Percentiles rank a stretch among this genome's conserved stretches.
These are phyloP conservation scores for Colletes collaris DNA, from an alignment of 2,888 invertebrate species.

Conservation along the genomic window DNA sequence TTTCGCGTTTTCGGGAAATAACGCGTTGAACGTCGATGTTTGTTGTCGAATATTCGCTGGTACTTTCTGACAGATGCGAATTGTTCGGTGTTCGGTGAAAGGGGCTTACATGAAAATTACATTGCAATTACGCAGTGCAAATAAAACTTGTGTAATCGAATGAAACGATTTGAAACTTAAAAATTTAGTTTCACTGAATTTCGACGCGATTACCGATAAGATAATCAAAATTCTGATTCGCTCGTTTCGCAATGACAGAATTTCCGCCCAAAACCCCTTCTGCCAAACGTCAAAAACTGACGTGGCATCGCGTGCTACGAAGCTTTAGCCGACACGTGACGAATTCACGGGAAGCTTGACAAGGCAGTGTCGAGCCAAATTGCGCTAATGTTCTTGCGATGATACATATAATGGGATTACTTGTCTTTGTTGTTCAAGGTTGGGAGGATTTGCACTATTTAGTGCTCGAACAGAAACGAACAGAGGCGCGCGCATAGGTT, in stretches of 20 bases:
- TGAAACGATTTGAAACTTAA: too few relatives aligned
- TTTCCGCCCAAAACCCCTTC: too few relatives aligned
- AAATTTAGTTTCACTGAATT: too few relatives aligned
- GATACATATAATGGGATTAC: slow-evolving; percentile 45
- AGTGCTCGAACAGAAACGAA: neutral
- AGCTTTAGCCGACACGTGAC: slow-evolving; percentile 8
- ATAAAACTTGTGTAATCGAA: too few relatives aligned
- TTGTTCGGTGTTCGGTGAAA: slow-evolving; percentile 7
- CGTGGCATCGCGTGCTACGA: neutral
- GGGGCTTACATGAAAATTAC: too few relatives aligned
- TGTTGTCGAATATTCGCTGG: slow-evolving; percentile 7
- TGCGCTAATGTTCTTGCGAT: neutral
- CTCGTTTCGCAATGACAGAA: too few relatives aligned
- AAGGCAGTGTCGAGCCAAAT: slow-evolving; percentile 24
- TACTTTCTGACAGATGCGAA: neutral
- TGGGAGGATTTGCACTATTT: neutral
- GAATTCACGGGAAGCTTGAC: slow-evolving; percentile 9
- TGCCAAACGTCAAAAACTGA: too few relatives aligned
- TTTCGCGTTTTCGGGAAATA: neutral
- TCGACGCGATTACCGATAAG: too few relatives aligned
- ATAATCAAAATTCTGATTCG: too few relatives aligned
- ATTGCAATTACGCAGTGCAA: too few relatives aligned
- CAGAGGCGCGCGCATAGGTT: neutral
- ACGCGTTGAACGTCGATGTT: neutral
- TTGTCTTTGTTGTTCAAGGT: slow-evolving; percentile 23